phyloP scores from a whole-genome alignment of 2,797 vertebrate species.

The Gallirallus australis region DNA sequence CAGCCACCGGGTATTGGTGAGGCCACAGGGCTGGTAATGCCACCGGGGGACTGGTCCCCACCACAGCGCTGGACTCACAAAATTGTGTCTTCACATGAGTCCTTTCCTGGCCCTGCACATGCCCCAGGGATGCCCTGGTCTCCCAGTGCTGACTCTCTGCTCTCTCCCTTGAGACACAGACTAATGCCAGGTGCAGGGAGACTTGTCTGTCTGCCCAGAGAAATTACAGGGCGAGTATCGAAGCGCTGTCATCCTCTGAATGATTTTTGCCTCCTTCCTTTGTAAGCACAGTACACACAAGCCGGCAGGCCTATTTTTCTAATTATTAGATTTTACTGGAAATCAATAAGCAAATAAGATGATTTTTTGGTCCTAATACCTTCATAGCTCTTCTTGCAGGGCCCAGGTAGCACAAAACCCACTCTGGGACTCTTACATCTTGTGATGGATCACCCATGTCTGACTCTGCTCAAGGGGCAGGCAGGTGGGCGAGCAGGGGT shows the following conservation, averaged over 20 bases:
- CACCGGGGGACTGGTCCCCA: background rate
- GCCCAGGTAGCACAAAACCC: background rate
- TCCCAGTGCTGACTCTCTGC: background rate
- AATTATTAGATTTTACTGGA: slow-evolving; percentile 43
- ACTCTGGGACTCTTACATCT: background rate
- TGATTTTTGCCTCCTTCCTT: background rate
- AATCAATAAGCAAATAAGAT: slow-evolving; percentile 55
- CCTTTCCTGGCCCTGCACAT: rapidly evolving
- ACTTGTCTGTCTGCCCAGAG: background rate
- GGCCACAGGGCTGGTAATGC: background rate
- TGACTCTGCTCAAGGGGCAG: background rate
- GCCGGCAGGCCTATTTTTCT: background rate
- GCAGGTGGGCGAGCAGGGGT: background rate
- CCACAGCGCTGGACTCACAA: rapidly evolving
- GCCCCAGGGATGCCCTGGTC: background rate
- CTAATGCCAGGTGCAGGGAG: background rate
- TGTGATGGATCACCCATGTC: background rate
- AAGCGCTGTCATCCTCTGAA: background rate
- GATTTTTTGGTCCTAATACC: background rate
- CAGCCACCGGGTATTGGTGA: background rate
- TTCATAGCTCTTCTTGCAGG: background rate
- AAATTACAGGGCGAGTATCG: background rate
- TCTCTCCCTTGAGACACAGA: background rate
- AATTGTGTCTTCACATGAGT: background rate
- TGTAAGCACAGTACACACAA: background rate